A percentile compares a stretch with the other conserved stretches of the same genome.
These are phyloP conservation scores for Drosophila siamana DNA, from an alignment of 2,888 invertebrate genomes.

Conservation along the genomic window DNA sequence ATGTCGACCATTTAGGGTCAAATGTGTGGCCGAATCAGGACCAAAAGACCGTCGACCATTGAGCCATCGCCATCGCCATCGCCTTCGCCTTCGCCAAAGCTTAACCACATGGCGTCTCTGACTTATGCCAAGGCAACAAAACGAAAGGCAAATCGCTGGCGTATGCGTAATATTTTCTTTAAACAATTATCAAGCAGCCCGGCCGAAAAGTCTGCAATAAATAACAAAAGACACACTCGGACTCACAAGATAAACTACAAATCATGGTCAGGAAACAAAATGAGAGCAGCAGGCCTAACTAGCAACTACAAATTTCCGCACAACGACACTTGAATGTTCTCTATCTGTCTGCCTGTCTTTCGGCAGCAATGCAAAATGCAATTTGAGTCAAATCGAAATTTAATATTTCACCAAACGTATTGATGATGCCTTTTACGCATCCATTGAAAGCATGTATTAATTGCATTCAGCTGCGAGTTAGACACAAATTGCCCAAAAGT, in stretches of 20 bases:
- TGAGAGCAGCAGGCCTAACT: constrained; percentile 30
- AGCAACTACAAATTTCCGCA: neutral
- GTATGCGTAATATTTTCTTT: constrained; percentile 80
- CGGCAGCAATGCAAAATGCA: neutral
- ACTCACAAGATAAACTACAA: constrained; percentile 57
- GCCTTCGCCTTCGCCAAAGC: no score
- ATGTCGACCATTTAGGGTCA: constrained; percentile 82
- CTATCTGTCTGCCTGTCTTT: no score
- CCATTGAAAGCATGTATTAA: neutral
- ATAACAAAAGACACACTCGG: constrained; percentile 54
- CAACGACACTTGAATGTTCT: constrained; percentile 50
- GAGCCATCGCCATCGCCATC: constrained; percentile 44
- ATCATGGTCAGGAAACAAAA: constrained; percentile 72
- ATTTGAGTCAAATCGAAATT: neutral
- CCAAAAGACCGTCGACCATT: constrained; percentile 35
- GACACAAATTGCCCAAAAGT: neutral
- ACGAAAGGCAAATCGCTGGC: constrained; percentile 59
- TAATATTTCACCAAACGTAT: neutral
- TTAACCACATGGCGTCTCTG: constrained; percentile 62
- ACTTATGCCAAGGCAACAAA: constrained; percentile 66
- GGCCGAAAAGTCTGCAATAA: constrained; percentile 70
- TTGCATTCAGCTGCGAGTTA: neutral
- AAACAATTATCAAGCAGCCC: constrained; percentile 77
- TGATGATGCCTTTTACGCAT: neutral
- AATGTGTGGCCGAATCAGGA: constrained; percentile 68